Base-by-base conservation (phyloP, 2,888 invertebrate genomes). In the Hoplodrina blanda region DNA sequence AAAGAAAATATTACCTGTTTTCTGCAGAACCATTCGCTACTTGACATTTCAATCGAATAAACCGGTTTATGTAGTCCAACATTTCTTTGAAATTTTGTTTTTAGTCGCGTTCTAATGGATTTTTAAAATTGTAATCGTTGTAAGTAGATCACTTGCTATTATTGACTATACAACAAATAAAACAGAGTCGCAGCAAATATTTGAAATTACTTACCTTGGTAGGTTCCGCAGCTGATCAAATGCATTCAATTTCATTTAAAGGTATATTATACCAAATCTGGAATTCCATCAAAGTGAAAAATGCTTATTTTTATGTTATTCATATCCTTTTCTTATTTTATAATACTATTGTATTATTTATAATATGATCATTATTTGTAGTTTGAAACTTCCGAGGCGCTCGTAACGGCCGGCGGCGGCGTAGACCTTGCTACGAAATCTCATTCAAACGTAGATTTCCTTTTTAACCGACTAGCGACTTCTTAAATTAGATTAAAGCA, bases 351-450 rank as follows among this genome's bases (percentile, higher is more conserved):
- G 44, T 15, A 44, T 44, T 15, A 15, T 15, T 44, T 44, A 15
- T 15, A 15, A 15, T 15, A 15, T 15, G 4, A 4, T 44, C 11
- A 44, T 44, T 44, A 44, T 44, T 44, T 44, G 15, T 13, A 4
- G 10, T 44, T 15, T 44, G 5, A 44, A 41, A 41, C 13, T 41
- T 10, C 10, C 6, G 15, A 44, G 7, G 11, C 25, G 10, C 33
- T 41, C 78, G 78, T 74, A 78, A 73, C 78, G 10, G 59, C 25
- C 59, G 37, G 46, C 72, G 59, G 19, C 59, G 37, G 46, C 72
- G 78, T 72, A 72, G 61, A 57, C 59, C 50, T 49, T 19, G 78
- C 74, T 74, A 74, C 74, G 79, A 62, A 62, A 56, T 57, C 50
- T 15, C 56, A 52, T 56, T 17, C 46, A 62, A 53, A 70, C 49